phyloP scores from a whole-genome alignment of 2,888 invertebrate species.

The Agrotis segetum region DNA sequence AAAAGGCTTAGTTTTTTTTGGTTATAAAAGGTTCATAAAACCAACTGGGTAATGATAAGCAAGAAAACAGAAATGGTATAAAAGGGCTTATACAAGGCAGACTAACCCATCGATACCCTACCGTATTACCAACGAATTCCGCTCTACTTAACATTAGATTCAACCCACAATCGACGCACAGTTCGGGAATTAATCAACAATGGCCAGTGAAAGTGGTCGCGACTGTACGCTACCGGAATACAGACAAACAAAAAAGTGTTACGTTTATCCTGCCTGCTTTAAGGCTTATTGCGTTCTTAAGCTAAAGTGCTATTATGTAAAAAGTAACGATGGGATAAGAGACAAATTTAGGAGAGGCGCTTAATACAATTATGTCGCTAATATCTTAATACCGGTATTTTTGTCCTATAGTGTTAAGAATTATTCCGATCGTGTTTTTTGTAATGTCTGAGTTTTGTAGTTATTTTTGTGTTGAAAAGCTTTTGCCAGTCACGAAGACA shows the following conservation, averaged over 20 bases:
- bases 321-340: constrained; percentile 52
- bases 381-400: constrained; percentile 34
- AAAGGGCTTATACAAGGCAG: constrained; percentile 20
- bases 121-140: constrained; percentile 35
- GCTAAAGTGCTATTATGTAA: constrained; percentile 56
- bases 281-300: constrained; percentile 11
- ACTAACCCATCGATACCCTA: constrained; percentile 8
- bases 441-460: neutral
- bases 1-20: too few relatives aligned
- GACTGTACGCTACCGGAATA: constrained; percentile 64
- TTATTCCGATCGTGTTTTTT: constrained; percentile 5
- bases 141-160: constrained; percentile 70
- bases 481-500: neutral
- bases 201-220: constrained; percentile 79
- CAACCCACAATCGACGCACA: constrained; percentile 70
- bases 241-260: constrained; percentile 44
- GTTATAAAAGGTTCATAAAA: too few relatives aligned
- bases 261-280: constrained; percentile 58
- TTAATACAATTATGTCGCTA: constrained; percentile 46
- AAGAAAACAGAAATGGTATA: too few relatives aligned
- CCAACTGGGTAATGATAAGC: too few relatives aligned
- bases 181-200: constrained; percentile 76
- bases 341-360: constrained; percentile 24
- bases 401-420: constrained; percentile 18
- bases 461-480: neutral